Conservation (phyloP, 92 coral and sea anemone species). For the Heteractis magnifica region DNA sequence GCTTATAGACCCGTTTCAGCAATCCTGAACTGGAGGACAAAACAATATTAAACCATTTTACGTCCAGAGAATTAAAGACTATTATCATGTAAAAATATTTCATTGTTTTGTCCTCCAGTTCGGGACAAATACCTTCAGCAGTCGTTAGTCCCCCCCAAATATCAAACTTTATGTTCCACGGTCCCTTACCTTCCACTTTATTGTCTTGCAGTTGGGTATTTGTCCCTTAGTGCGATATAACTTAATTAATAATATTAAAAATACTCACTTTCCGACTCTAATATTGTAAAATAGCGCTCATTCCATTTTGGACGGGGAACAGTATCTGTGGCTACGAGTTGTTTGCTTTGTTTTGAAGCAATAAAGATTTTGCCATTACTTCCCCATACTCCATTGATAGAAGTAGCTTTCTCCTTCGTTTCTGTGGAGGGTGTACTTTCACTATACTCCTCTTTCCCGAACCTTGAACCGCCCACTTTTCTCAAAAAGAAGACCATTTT, state of each 20-base stretch:
- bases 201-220: too few relatives aligned
- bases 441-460: conserved; percentile 30
- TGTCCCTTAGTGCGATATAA: too few relatives aligned
- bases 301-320: conserved; percentile 79
- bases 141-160: too few relatives aligned
- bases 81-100: too few relatives aligned
- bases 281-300: conserved; percentile 2
- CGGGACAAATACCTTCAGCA: too few relatives aligned
- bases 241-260: not conserved
- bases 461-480: conserved; percentile 49
- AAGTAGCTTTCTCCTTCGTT: conserved; percentile 7
- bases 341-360: conserved; percentile 53
- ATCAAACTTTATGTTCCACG: too few relatives aligned
- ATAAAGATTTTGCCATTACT: conserved; percentile 72
- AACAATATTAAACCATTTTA: too few relatives aligned
- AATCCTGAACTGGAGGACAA: too few relatives aligned
- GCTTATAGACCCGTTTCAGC: too few relatives aligned
- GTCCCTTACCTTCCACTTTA: too few relatives aligned
- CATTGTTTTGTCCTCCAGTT: too few relatives aligned
- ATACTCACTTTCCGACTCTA: conserved; percentile 6
- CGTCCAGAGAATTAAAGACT: too few relatives aligned
- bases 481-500: conserved; percentile 51
- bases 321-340: conserved; percentile 71
- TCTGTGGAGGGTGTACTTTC: not conserved
- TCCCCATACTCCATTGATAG: conserved; percentile 74